Percentiles rank a stretch among this genome's conserved stretches.
phyloP scores from a whole-genome alignment of 2,888 invertebrate genomes.

The Caenorhabditis sp. region DNA sequence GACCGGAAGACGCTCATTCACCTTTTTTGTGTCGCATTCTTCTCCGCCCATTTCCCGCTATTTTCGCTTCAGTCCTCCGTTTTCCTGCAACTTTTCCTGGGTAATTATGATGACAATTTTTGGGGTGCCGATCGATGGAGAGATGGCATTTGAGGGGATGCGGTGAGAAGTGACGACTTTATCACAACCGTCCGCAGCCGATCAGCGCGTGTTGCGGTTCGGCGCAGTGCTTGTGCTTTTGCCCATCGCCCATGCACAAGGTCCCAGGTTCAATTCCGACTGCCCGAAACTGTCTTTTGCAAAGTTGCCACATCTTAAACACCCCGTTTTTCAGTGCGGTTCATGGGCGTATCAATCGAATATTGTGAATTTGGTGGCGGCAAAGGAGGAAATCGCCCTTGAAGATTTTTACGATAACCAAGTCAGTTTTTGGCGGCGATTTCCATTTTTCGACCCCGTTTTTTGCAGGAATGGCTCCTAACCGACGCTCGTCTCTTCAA shows the following conservation, averaged over 20 bases:
- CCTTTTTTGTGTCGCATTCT: slow-evolving; percentile 56
- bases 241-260: too few species aligned
- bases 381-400: slow-evolving; percentile 72
- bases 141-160: too few species aligned
- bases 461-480: slow-evolving; percentile 65
- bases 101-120: too few species aligned
- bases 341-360: slow-evolving; percentile 78
- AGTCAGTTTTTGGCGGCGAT: slow-evolving; percentile 44
- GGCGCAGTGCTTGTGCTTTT: too few species aligned
- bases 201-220: too few species aligned
- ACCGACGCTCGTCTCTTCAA: slow-evolving; percentile 72
- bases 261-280: too few species aligned
- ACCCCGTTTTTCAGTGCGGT: slow-evolving; percentile 77
- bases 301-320: too few species aligned
- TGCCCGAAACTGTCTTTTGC: too few species aligned
- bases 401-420: slow-evolving; percentile 79
- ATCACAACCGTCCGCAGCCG: too few species aligned
- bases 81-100: slow-evolving; percentile 8
- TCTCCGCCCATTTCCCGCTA: neutral
- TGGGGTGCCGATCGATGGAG: too few species aligned
- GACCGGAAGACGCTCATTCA: slow-evolving; percentile 52
- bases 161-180: too few species aligned
- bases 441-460: neutral
- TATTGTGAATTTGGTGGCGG: slow-evolving; percentile 71
- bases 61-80: too few species aligned